phyloP scores from a whole-genome alignment of 2,797 vertebrate species.

The Anas bernieri region DNA sequence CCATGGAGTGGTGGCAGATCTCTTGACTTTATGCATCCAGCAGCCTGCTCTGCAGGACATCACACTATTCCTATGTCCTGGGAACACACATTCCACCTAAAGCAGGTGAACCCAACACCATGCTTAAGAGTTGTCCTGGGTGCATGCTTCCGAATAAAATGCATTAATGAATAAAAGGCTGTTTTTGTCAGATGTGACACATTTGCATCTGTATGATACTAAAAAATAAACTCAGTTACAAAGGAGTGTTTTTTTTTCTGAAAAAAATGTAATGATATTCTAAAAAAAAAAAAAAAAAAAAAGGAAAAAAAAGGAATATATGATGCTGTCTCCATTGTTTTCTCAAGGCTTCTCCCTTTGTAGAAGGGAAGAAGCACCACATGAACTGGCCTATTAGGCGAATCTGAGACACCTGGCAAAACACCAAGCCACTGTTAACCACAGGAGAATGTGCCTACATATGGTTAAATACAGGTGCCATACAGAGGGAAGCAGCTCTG shows the following conservation, averaged over 20 bases:
- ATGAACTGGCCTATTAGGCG: not conserved
- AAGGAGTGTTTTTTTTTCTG: not conserved
- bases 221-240: not conserved
- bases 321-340: not conserved
- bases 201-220: not conserved
- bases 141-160: not conserved
- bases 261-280: not conserved
- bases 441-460: not conserved
- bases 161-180: not conserved
- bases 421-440: not conserved
- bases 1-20: not conserved
- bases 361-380: not conserved
- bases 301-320: not conserved
- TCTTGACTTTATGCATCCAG: not conserved
- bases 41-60: not conserved
- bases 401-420: not conserved
- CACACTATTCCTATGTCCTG: not conserved
- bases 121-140: not conserved
- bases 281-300: not conserved
- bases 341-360: not conserved
- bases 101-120: not conserved
- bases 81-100: not conserved
- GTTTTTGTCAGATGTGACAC: not conserved
- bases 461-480: not conserved
- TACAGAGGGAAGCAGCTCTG: not conserved